A percentile compares a stretch with the other conserved stretches of the same genome.
Evolutionary conservation across 2,113 vertebrate species (phyloP).

Genomic region (Onychostruthus taczanowskii): DNA sequence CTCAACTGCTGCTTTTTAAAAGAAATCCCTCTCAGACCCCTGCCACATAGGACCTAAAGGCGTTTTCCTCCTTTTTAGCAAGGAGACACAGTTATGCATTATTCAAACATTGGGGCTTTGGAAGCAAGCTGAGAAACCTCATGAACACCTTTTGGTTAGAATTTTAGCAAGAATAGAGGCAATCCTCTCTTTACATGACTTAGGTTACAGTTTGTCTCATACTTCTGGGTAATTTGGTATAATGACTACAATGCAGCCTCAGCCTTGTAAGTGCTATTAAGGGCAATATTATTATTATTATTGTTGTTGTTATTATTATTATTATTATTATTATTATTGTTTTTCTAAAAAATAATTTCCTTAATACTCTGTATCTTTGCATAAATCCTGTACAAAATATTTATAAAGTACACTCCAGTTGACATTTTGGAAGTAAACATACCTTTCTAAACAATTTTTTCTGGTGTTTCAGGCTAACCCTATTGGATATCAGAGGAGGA

Average conservation of each 20-base stretch:
- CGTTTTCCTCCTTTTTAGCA: background rate
- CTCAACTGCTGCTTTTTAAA: conserved; percentile 4
- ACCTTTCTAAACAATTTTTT: background rate
- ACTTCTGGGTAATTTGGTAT: background rate
- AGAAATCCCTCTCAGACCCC: background rate
- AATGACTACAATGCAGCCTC: background rate
- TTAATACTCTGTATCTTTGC: background rate
- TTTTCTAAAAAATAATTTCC: background rate
- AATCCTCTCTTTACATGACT: background rate
- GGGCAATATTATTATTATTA: background rate
- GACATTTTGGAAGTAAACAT: background rate
- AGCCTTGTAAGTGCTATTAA: background rate
- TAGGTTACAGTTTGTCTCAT: background rate
- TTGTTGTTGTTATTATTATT: too few species aligned
- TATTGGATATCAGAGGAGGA: background rate
- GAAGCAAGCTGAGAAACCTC: background rate
- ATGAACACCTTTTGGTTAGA: background rate
- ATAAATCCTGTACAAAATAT: background rate
- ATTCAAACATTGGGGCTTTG: background rate
- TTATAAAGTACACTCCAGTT: background rate
- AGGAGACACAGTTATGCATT: background rate
- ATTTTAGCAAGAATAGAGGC: background rate
- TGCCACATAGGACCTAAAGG: background rate
- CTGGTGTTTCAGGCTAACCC: background rate
- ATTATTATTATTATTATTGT: too few species aligned